These are phyloP conservation scores for Emydoidea blandingii DNA, from an alignment of 2,797 vertebrate genomes.

Conservation along the genomic window DNA sequence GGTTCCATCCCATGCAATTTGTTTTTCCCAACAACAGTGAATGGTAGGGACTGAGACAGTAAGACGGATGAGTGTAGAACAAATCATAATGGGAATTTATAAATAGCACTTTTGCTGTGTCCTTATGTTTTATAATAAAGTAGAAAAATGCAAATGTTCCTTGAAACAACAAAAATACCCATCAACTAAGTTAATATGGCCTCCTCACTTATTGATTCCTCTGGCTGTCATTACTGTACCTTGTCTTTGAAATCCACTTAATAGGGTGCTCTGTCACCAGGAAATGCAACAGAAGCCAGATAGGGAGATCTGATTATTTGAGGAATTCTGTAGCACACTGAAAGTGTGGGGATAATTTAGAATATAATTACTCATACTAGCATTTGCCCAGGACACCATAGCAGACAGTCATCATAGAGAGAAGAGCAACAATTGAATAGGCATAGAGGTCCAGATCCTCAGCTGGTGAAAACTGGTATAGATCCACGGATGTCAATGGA, in stretches of 20 bases:
- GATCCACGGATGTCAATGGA: background rate
- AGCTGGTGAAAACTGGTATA: background rate
- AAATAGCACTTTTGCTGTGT: background rate
- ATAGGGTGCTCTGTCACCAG: background rate
- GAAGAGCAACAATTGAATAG: background rate
- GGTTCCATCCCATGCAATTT: background rate
- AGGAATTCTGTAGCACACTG: background rate
- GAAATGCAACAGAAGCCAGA: background rate
- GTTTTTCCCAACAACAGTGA: background rate
- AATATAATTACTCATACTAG: background rate
- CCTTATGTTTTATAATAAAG: background rate
- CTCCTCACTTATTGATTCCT: background rate
- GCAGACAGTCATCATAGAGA: background rate
- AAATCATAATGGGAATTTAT: background rate
- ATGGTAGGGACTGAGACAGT: background rate
- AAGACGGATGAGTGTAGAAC: background rate
- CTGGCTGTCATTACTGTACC: background rate
- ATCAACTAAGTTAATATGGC: background rate
- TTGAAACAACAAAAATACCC: background rate
- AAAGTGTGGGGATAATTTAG: background rate
- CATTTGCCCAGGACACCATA: background rate
- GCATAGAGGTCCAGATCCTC: background rate
- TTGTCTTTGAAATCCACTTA: background rate
- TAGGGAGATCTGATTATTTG: background rate
- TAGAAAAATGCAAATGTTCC: background rate